These are phyloP conservation scores for Dinomys branickii DNA, from an alignment of 2,113 vertebrate species.

Conservation along the genomic window DNA sequence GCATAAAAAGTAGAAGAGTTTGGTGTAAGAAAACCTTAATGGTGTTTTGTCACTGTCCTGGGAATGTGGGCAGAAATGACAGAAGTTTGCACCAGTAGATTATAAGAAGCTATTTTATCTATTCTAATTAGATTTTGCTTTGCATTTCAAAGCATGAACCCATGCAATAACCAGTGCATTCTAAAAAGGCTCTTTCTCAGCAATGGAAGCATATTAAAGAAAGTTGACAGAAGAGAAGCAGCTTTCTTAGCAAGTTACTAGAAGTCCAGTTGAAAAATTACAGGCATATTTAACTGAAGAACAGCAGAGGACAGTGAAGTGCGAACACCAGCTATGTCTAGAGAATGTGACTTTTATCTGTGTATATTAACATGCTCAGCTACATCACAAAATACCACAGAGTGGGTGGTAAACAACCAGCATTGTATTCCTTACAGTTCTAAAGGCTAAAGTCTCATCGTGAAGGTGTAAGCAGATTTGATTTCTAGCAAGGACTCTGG, in stretches of 20 bases:
- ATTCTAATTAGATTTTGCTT: background rate
- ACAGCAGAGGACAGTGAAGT: too few species aligned
- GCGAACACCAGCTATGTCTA: background rate
- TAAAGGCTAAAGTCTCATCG: background rate
- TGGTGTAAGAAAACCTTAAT: background rate
- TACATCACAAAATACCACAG: background rate
- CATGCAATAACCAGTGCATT: background rate
- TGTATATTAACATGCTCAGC: background rate
- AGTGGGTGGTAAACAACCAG: background rate
- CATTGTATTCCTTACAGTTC: background rate
- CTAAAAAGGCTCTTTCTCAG: background rate
- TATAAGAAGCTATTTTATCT: background rate
- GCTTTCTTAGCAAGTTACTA: background rate
- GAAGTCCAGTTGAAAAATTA: background rate
- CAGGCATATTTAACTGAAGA: background rate
- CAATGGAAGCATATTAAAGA: background rate
- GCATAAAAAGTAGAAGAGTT: background rate
- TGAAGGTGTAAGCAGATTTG: background rate
- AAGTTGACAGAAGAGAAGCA: background rate
- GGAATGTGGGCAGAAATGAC: background rate
- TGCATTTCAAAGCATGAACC: background rate
- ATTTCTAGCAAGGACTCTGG: background rate
- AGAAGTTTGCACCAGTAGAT: background rate
- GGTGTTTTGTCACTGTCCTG: background rate
- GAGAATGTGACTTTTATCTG: background rate